Conservation (phyloP, 2,888 invertebrate genomes). For the Caenorhabditis virilis region DNA sequence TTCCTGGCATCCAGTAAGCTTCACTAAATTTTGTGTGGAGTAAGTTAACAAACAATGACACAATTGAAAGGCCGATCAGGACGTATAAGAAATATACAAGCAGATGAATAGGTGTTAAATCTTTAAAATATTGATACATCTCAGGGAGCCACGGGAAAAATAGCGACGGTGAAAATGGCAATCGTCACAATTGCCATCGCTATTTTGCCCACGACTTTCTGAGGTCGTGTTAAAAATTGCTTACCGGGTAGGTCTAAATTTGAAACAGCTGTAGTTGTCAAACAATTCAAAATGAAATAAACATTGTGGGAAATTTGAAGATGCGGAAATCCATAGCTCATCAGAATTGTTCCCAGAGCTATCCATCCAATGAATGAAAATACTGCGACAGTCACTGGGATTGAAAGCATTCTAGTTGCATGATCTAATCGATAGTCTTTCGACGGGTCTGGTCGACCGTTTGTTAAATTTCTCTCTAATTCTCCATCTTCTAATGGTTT, state of each 20-base stretch:
- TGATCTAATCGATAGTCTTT: slow-evolving; percentile 45
- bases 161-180: no score
- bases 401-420: slow-evolving; percentile 38
- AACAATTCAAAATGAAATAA: slow-evolving; percentile 70
- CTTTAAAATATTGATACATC: slow-evolving; percentile 7
- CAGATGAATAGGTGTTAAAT: slow-evolving; percentile 6
- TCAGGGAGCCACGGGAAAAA: no score
- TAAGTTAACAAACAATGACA: slow-evolving; percentile 52
- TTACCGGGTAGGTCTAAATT: slow-evolving; percentile 35
- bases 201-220: neutral
- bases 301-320: slow-evolving; percentile 69
- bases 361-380: slow-evolving; percentile 52
- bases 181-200: no score
- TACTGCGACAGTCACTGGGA: slow-evolving; percentile 52
- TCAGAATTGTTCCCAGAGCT: slow-evolving; percentile 67
- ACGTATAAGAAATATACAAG: slow-evolving; percentile 24
- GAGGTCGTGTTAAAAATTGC: neutral
- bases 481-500: slow-evolving; percentile 42
- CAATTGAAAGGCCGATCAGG: slow-evolving; percentile 42
- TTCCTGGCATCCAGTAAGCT: slow-evolving; percentile 52
- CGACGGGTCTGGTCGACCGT: neutral
- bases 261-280: slow-evolving; percentile 69
- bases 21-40: slow-evolving; percentile 48
- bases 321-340: slow-evolving; percentile 65
- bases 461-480: slow-evolving; percentile 27